These are phyloP conservation scores for Drosophila engyochracea DNA, from an alignment of 2,888 invertebrate genomes.

Conservation along the genomic window DNA sequence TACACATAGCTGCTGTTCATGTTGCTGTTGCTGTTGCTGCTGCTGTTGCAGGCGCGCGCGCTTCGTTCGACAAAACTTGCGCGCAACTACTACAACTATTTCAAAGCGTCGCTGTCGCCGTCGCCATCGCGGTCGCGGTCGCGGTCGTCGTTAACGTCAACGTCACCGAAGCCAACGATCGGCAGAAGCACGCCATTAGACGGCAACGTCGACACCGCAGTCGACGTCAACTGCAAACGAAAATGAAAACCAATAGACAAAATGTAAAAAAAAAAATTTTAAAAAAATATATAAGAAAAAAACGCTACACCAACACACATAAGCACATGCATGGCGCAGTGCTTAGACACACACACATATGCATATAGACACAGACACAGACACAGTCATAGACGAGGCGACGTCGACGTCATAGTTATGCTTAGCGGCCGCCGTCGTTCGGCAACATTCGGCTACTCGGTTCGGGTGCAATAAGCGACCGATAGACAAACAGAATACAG, in stretches of 20 bases:
- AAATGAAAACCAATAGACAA: constrained; percentile 81
- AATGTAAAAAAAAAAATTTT: constrained; percentile 45
- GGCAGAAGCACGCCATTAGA: constrained; percentile 35
- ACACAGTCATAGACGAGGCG: constrained; percentile 31
- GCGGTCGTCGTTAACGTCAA: constrained; percentile 11
- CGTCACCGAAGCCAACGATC: constrained; percentile 58
- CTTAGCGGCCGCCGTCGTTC: constrained; percentile 42
- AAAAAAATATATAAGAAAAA: constrained; percentile 32
- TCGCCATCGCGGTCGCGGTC: constrained; percentile 26
- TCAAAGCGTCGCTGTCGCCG: constrained; percentile 39
- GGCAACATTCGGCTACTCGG: constrained; percentile 47
- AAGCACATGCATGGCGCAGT: constrained; percentile 42
- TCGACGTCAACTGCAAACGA: constrained; percentile 70
- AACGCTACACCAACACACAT: constrained; percentile 43
- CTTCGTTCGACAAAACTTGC: constrained; percentile 48
- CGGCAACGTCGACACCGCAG: constrained; percentile 27
- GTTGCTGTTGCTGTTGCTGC: constrained; percentile 2
- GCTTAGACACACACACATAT: constrained; percentile 36
- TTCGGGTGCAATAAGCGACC: constrained; percentile 49
- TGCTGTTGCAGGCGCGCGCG: constrained; percentile 46
- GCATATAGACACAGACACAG: constrained; percentile 17
- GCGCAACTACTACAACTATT: constrained; percentile 51
- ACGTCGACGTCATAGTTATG: constrained; percentile 76
- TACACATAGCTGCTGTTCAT: constrained; percentile 11
- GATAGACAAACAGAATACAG: constrained; percentile 52